Conservation (phyloP, 1,140 invertebrate species). For the Sarcophaga peregrina region DNA sequence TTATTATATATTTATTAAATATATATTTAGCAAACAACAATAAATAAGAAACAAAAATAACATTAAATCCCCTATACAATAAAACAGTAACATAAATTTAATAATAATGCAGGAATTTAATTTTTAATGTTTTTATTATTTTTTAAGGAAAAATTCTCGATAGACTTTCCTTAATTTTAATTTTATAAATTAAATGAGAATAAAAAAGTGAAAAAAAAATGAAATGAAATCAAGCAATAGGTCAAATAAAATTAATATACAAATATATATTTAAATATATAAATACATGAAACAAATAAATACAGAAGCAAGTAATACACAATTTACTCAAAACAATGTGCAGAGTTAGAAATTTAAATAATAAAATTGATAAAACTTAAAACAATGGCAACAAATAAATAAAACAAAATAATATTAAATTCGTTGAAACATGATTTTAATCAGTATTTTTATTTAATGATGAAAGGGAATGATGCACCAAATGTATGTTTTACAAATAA, state of each 20-base stretch:
- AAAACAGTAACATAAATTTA: slow-evolving; percentile 3
- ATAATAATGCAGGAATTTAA: slow-evolving; percentile 30
- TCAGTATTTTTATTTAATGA: neutral
- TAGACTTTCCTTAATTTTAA: neutral
- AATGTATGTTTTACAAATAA: too few species aligned
- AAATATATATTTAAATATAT: slow-evolving; percentile 16
- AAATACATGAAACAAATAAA: slow-evolving; percentile 2
- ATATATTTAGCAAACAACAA: slow-evolving; percentile 12
- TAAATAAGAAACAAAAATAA: neutral
- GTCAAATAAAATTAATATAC: neutral
- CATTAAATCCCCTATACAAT: neutral
- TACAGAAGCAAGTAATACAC: neutral
- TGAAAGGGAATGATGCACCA: too few species aligned
- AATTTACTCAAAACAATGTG: slow-evolving; percentile 11
- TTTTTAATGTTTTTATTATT: neutral
- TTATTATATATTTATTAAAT: slow-evolving; percentile 21
- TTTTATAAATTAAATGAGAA: slow-evolving; percentile 21
- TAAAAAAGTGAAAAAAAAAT: neutral
- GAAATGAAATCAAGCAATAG: neutral
- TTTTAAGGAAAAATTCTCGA: neutral
- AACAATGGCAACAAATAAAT: neutral
- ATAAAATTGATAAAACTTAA: neutral
- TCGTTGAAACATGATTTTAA: slow-evolving; percentile 21
- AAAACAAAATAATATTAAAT: slow-evolving; percentile 30
- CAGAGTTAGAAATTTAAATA: slow-evolving; percentile 25